These are phyloP conservation scores for Pseudopodoces humilis DNA, from an alignment of 2,113 vertebrate species.

Conservation along the genomic window DNA sequence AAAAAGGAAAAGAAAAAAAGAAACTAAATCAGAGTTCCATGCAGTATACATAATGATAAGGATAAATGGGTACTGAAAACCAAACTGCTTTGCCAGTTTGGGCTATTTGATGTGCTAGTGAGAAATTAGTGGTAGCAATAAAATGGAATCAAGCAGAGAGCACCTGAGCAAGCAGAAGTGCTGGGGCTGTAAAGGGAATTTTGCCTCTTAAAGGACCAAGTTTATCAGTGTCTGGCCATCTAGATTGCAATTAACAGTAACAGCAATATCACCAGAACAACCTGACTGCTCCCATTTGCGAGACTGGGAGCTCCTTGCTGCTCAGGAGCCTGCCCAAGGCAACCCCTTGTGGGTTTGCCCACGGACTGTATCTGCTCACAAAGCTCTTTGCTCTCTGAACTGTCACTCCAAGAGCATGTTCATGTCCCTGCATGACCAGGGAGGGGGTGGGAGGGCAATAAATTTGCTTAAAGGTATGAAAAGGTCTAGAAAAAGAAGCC, in stretches of 20 bases:
- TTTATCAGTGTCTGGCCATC: neutral
- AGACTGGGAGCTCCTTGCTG: neutral
- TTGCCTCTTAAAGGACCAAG: neutral
- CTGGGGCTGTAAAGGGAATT: neutral
- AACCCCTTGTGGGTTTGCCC: neutral
- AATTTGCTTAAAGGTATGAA: neutral
- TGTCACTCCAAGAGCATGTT: neutral
- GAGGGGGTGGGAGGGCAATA: neutral
- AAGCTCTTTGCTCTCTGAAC: neutral
- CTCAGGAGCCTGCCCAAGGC: neutral
- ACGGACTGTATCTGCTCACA: neutral
- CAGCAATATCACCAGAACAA: neutral
- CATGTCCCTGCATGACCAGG: neutral
- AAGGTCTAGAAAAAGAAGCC: neutral
- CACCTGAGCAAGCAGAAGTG: neutral
- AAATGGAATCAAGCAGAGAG: neutral
- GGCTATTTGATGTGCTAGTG: neutral
- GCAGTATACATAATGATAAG: neutral
- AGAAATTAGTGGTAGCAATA: neutral
- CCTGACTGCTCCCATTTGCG: neutral
- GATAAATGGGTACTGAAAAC: neutral
- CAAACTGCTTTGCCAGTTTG: neutral
- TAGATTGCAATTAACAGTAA: neutral
- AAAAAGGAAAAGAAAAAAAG: neutral
- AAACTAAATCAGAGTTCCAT: constrained; percentile 34